phyloP scores from a whole-genome alignment of 2,888 invertebrate species.

The Myopa tessellatipennis region DNA sequence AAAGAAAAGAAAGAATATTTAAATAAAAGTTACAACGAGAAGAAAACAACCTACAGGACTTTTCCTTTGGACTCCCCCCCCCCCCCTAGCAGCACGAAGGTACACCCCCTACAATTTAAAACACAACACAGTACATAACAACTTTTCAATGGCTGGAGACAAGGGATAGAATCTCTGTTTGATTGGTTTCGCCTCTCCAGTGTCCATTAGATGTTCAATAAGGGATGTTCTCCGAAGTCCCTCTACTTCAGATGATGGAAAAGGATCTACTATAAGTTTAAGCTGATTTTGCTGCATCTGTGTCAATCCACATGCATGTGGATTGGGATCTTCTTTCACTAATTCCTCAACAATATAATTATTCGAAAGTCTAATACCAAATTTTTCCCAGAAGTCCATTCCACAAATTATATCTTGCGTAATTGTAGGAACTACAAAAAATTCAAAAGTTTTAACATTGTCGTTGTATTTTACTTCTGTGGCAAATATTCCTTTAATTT shows the following conservation, averaged over 20 bases:
- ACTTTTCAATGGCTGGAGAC: conserved; percentile 44
- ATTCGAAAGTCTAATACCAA: neutral
- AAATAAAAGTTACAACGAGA: too few relatives aligned
- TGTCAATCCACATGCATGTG: neutral
- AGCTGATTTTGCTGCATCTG: conserved; percentile 21
- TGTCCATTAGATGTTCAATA: conserved; percentile 43
- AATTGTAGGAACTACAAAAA: neutral
- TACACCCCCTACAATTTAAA: too few relatives aligned
- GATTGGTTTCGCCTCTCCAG: conserved; percentile 40
- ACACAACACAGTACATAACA: conserved; percentile 43
- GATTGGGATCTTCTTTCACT: neutral
- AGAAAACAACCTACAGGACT: too few relatives aligned
- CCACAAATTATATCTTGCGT: conserved; percentile 19
- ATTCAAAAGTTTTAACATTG: neutral
- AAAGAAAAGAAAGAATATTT: too few relatives aligned
- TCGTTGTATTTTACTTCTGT: neutral
- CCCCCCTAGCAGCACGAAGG: too few relatives aligned
- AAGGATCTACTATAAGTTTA: conserved; percentile 4
- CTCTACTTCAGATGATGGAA: conserved; percentile 23
- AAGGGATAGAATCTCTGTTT: conserved; percentile 47
- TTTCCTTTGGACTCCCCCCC: too few relatives aligned
- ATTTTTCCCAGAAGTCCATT: conserved; percentile 26
- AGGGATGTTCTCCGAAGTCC: conserved; percentile 41
- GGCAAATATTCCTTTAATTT: neutral
- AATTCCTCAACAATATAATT: conserved; percentile 4